Evolutionary conservation across 2,888 invertebrate genomes (phyloP), one percentile per base, ranked within the genome.

Genomic region (Spodoptera littoralis): DNA sequence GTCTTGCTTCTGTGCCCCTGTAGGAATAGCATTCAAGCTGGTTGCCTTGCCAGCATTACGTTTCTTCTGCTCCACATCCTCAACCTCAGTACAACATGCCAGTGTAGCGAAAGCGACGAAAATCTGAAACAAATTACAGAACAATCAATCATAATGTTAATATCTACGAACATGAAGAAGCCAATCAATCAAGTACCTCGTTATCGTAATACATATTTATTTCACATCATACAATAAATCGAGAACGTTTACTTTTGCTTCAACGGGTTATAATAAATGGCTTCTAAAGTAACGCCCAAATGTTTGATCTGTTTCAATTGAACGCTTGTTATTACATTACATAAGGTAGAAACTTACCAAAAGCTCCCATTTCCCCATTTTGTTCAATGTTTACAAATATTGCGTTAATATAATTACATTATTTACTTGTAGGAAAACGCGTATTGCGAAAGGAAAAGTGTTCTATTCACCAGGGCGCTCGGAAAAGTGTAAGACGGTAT

Each of bases 1-100:
- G n/a, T 95, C 95, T 24, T 89, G 90, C 56, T 95, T 95, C 77
- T 94, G 95, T 5, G 90, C 89, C 47, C 93, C 93, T 0, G 91
- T 89, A 1, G 93, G 89, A 9, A 95, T 91, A 0, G 93, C 79
- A 70, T 95, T 95, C 49, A 94, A 66, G 45, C 82, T 87, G 13
- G 86, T 90, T 3, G 88, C 83, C 71, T 93, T 93, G 6, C 88
- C 91, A 2, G 87, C 90, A 11, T 92, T 94, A 66, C 94, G 84
- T 72, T 95, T 95, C 84, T 93, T 95, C 74, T 90, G 91, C 51
- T 95, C 95, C 2, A 66, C 81, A 41, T 94, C 94, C 48, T 94
- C 94, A 3, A 88, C 83, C 57, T 94, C 94, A 44, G 87, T 90
- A 45, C 88, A 84, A 63, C 85, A 82, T 27, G 84, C 90, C n/a